Base-by-base conservation (phyloP, 1,140 invertebrate genomes). In the Anastrepha obliqua region DNA sequence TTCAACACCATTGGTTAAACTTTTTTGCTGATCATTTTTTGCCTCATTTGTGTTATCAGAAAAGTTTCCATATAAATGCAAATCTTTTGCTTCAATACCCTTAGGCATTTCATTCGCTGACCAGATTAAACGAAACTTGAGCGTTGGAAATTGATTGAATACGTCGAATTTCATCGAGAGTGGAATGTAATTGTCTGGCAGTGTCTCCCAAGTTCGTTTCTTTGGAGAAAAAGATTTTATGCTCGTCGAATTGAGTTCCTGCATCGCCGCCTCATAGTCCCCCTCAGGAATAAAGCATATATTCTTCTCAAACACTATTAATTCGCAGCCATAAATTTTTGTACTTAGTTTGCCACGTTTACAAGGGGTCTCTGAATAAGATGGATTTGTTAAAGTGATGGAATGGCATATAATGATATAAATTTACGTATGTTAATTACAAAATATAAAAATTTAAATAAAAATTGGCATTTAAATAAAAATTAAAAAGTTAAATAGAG, bases 241-340 rank as follows among this genome's bases (percentile, higher is more conserved):
- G 62, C 94, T 93, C 86, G 93, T 94, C 9, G 94, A 95, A 64
- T 95, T 94, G 6, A 96, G 94, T 91, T 97, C 97, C 90, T 97
- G 96, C 87, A 98, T 92, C 81, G 96, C 96, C 65, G 98, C 94
- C 92, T 98, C 97, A 94, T 99, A 99, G 92, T 98, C 97, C 1
- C 98, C 98, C 90, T 98, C 97, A 0, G 95, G 96, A 6, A 99
- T 94, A 92, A 97, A 98, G 8, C 97, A 95, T 91, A 96, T 97
- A 89, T 98, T 96, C 92, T 98, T 98, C 91, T 99, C 98, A 92
- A 98, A 98, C 29, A 99, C 95, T 67, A 97, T 96, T 20, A 99
- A 94, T 93, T 98, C 98, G 70, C 97, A 97, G 55, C 97, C 96
- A 91, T 96, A 98, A 4, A 96, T 92, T 91, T 96, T 96, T 8